These are phyloP conservation scores for Propithecus perrieri DNA, from an alignment of 2,797 vertebrate genomes.

Conservation along the genomic window DNA sequence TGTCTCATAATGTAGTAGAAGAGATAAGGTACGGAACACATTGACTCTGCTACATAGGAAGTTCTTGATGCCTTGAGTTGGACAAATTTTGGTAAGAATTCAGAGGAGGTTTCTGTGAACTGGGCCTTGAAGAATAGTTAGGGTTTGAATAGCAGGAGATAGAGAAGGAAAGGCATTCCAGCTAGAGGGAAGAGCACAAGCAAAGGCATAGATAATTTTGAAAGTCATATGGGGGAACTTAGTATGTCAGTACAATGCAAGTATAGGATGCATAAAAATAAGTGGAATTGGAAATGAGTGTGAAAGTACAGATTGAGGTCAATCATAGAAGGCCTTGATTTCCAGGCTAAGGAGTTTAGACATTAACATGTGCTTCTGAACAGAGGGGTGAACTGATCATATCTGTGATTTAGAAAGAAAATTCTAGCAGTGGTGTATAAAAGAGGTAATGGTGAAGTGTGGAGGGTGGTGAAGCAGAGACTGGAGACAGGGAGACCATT, in stretches of 20 bases:
- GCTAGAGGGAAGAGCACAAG: background rate
- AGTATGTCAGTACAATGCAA: background rate
- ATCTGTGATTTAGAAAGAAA: constrained; percentile 10
- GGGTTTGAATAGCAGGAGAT: background rate
- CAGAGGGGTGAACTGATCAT: background rate
- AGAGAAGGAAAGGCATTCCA: background rate
- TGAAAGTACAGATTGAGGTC: background rate
- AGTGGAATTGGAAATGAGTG: background rate
- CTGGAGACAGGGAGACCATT: background rate
- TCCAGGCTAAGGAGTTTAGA: background rate
- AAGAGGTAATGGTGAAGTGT: background rate
- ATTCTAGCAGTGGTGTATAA: background rate
- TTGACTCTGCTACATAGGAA: background rate
- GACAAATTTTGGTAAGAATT: background rate
- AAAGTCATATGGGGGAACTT: background rate
- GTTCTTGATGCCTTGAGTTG: background rate
- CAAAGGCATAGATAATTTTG: background rate
- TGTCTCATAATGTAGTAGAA: background rate
- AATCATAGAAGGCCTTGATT: constrained; percentile 1
- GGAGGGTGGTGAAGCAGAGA: background rate
- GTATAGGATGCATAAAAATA: background rate
- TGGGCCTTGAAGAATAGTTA: background rate
- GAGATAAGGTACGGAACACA: background rate
- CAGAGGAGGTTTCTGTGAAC: background rate
- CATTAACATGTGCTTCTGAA: background rate